Evolutionary conservation across 2,113 vertebrate genomes (phyloP), one percentile per base, ranked within the genome.

Genomic region (Chinchilla lanigera): DNA sequence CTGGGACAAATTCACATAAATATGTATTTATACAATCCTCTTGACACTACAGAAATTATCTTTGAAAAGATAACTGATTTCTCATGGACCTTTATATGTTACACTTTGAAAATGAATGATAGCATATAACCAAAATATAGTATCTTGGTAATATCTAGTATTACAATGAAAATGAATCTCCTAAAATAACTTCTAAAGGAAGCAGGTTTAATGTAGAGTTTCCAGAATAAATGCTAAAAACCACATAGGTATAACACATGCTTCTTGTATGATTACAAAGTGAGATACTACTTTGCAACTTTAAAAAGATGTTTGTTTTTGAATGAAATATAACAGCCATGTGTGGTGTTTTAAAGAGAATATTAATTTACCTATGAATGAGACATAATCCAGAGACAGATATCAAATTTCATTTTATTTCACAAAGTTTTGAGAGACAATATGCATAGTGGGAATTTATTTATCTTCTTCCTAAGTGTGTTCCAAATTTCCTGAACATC

Each of bases 81-180:
- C 50, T 83, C 71, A 73, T 9, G 30, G 12, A 56, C 26, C 50
- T 93, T 60, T 3, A 89, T 3, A 90, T 73, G 93, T 95, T 63
- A 58, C 10, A 92, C 13, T 93, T 93, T 58, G 50, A 86, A 78
- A 90, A 0, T 86, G 26, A 85, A 84, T 11, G 52, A 10, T 41
- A 86, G 14, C 73, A 63, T 96, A 83, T 71, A 91, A 83, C 26
- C 90, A 20, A 71, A 95, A 90, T 84, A 58, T 65, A 47, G 1
- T 65, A 11, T 61, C 71, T 83, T 56, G 41, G 22, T 73, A 71
- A 90, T 65, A 83, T 73, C 83, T 86, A 89, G 3, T 19, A 86
- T 89, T 82, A 44, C 5, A 83, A 77, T 38, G 86, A 88, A 90
- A 81, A 2, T 91, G 35, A 86, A 61, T 26, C 0, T 89, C 9